Conservation (phyloP, 2,888 invertebrate species). For the Agriopis leucophaearia region DNA sequence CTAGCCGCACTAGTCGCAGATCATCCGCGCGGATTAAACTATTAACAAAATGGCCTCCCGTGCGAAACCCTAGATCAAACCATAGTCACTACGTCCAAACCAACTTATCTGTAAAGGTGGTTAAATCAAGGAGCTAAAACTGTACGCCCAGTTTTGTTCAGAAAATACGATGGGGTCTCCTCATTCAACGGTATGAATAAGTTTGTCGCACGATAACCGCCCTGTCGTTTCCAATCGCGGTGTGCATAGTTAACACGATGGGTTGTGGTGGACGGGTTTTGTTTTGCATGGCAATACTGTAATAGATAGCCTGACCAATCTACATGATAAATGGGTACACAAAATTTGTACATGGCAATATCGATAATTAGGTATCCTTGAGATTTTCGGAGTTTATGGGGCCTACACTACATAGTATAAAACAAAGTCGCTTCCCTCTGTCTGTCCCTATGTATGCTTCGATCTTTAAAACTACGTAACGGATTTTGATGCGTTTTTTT, state of each 20-base stretch:
- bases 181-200: too few relatives aligned
- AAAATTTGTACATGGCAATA: not conserved
- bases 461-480: too few relatives aligned
- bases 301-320: conserved; percentile 1
- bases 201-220: conserved; percentile 34
- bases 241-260: conserved; percentile 57
- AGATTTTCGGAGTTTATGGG: too few relatives aligned
- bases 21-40: conserved; percentile 78
- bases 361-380: too few relatives aligned
- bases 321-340: not conserved
- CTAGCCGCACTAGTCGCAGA: conserved; percentile 54
- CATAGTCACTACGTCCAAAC: conserved; percentile 47
- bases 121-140: not conserved
- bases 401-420: too few relatives aligned
- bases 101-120: not conserved
- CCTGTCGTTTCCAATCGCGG: not conserved
- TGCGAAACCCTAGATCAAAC: conserved; percentile 41
- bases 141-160: not conserved
- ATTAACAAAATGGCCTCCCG: conserved; percentile 75
- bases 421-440: too few relatives aligned
- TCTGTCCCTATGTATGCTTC: too few relatives aligned
- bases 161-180: not conserved
- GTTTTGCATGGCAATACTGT: conserved; percentile 28
- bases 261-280: conserved; percentile 41
- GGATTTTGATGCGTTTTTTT: too few relatives aligned